phyloP scores from a whole-genome alignment of 2,888 invertebrate species.

The Elegia similella region DNA sequence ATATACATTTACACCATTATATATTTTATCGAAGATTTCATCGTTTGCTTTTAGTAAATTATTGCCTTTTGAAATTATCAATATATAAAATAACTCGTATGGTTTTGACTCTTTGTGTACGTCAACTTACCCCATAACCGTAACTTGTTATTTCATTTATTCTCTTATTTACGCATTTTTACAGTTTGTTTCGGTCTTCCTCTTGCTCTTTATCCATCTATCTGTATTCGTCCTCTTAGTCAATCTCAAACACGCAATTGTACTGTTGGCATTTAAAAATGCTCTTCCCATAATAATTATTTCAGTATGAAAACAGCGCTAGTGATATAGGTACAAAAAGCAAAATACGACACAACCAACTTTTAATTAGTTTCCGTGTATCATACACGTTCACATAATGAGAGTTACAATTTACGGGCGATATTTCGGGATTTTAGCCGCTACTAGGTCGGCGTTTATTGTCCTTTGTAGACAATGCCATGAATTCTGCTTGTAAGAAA shows the following conservation, averaged over 20 bases:
- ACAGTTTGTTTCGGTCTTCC: too few species aligned
- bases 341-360: conserved; percentile 25
- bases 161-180: too few species aligned
- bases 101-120: too few species aligned
- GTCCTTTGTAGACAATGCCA: not conserved
- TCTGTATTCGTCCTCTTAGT: too few species aligned
- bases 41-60: too few species aligned
- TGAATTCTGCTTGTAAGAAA: not conserved
- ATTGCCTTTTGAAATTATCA: too few species aligned
- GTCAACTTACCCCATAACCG: too few species aligned
- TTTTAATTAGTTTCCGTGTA: conserved; percentile 16
- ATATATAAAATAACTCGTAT: too few species aligned
- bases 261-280: not conserved
- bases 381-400: not conserved
- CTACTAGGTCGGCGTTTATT: not conserved
- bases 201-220: too few species aligned
- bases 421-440: not conserved
- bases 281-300: not conserved
- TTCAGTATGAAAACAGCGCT: not conserved
- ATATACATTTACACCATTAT: too few species aligned
- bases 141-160: too few species aligned
- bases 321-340: conserved; percentile 36
- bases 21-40: too few species aligned
- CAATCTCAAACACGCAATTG: not conserved
- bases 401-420: not conserved